Percentiles rank a stretch among this genome's conserved stretches.
These are phyloP conservation scores for Polypterus bichir DNA, from an alignment of 2,113 vertebrate species.

Conservation along the genomic window DNA sequence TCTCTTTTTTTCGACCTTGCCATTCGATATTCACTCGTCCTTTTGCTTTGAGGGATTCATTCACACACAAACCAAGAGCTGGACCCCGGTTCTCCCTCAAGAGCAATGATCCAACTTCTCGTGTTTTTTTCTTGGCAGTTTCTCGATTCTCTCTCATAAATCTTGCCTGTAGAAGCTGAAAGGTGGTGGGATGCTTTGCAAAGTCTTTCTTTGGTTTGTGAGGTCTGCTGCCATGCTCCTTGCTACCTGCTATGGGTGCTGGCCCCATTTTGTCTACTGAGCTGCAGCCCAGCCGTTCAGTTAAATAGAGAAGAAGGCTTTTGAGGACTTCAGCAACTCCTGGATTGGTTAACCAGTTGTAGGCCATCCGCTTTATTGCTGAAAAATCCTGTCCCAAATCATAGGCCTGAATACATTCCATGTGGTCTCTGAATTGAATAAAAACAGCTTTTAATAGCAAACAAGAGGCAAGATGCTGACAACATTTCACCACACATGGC, in stretches of 20 bases:
- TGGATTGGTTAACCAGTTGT: constrained; percentile 37
- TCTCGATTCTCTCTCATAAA: constrained; percentile 63
- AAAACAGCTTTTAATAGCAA: constrained; percentile 28
- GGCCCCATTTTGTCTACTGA: constrained; percentile 5
- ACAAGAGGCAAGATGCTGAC: no score
- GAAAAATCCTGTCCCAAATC: constrained; percentile 33
- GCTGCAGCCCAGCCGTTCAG: not conserved
- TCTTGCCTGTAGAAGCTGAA: constrained; percentile 74
- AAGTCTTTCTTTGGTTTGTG: not conserved
- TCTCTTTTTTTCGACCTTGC: constrained; percentile 14
- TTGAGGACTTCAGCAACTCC: constrained; percentile 57
- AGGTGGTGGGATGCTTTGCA: constrained; percentile 49
- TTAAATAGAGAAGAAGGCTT: constrained; percentile 64
- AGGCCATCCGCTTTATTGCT: constrained; percentile 56
- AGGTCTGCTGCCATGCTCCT: constrained; percentile 18
- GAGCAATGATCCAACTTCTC: constrained; percentile 65
- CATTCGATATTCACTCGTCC: not conserved
- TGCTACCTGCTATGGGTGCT: constrained; percentile 10
- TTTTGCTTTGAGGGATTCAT: no score
- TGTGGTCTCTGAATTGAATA: constrained; percentile 51
- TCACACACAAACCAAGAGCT: not conserved
- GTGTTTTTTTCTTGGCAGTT: constrained; percentile 45
- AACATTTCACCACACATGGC: no score
- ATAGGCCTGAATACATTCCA: not conserved
- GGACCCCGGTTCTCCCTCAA: constrained; percentile 9